phyloP scores from a whole-genome alignment of 1,140 invertebrate genomes.

The Drosophila tristis region DNA sequence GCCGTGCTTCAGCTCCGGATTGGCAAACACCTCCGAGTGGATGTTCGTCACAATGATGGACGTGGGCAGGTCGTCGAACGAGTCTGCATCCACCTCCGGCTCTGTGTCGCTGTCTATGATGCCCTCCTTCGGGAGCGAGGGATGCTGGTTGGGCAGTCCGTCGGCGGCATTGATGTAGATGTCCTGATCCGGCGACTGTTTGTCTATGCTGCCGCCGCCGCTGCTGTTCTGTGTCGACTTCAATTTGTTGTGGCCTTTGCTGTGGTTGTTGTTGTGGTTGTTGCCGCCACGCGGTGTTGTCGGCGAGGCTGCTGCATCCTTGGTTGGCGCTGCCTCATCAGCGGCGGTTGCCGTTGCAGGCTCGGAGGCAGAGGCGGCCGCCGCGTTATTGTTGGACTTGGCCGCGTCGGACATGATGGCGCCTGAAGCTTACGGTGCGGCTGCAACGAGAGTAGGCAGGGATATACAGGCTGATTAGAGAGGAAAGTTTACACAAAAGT shows the following conservation, averaged over 20 bases:
- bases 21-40: slow-evolving; percentile 90
- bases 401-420: slow-evolving; percentile 56
- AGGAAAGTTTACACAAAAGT: too few relatives aligned
- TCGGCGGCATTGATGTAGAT: slow-evolving; percentile 93
- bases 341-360: slow-evolving; percentile 12
- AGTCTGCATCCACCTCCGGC: slow-evolving; percentile 87
- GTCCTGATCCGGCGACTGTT: slow-evolving; percentile 87
- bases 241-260: slow-evolving; percentile 57
- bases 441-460: too few relatives aligned
- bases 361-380: slow-evolving; percentile 17
- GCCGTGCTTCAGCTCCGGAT: slow-evolving; percentile 89
- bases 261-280: slow-evolving; percentile 67
- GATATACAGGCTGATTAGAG: too few relatives aligned
- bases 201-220: slow-evolving; percentile 71
- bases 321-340: slow-evolving; percentile 16
- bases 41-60: slow-evolving; percentile 96
- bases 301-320: slow-evolving; percentile 13
- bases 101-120: slow-evolving; percentile 84
- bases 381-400: slow-evolving; percentile 70
- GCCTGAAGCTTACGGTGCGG: slow-evolving; percentile 13
- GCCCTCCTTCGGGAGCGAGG: slow-evolving; percentile 87
- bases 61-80: slow-evolving; percentile 92
- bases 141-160: slow-evolving; percentile 92
- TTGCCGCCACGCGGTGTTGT: slow-evolving; percentile 25
- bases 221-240: slow-evolving; percentile 78